Conservation (phyloP, 1,140 invertebrate species). For the Monomorium pharaonis region DNA sequence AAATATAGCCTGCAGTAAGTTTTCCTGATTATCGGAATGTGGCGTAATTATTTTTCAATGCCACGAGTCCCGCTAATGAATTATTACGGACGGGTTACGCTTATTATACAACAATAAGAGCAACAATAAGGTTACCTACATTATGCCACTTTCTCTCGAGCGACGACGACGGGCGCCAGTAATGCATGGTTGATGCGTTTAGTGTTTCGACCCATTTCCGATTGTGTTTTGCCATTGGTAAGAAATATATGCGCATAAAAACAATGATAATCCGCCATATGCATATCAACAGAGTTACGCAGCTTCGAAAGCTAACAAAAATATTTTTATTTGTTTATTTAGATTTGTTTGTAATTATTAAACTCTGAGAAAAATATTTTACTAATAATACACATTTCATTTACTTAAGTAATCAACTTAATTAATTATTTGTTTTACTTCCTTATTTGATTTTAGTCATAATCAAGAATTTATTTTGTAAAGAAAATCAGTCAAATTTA, state of each 20-base stretch:
- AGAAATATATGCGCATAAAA: neutral
- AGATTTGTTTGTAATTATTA: neutral
- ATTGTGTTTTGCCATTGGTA: conserved; percentile 13
- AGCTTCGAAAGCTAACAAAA: neutral
- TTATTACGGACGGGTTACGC: conserved; percentile 55
- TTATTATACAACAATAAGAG: conserved; percentile 73
- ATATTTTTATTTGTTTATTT: neutral
- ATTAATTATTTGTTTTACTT: too few species aligned
- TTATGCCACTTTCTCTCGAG: conserved; percentile 72
- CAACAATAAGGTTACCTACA: conserved; percentile 74
- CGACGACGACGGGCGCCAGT: neutral
- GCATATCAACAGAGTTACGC: neutral
- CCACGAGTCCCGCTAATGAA: conserved; percentile 51
- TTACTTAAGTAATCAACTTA: neutral
- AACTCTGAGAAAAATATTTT: neutral
- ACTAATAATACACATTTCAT: neutral
- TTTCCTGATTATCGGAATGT: conserved; percentile 51
- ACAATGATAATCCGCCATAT: neutral
- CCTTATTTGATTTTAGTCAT: too few species aligned
- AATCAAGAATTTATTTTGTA: neutral
- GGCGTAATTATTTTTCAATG: conserved; percentile 70
- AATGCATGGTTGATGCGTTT: neutral
- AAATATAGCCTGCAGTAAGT: conserved; percentile 13
- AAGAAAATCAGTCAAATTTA: neutral
- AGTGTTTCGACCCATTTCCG: neutral